Evolutionary conservation across 2,113 vertebrate species (phyloP).

Genomic region (Notiomystis cincta): DNA sequence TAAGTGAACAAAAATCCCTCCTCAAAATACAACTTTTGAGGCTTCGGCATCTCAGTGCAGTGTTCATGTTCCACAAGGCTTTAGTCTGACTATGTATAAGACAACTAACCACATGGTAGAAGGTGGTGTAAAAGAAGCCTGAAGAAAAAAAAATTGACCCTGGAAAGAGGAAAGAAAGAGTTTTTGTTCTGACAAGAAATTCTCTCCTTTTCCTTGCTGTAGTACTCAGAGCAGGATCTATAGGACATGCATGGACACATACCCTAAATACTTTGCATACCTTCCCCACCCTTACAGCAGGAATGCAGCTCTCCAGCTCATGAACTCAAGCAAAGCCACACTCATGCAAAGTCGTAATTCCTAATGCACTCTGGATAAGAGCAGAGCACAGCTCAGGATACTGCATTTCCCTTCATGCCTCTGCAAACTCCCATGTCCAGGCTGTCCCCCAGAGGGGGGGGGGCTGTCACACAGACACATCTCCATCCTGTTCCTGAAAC

Average conservation of each 20-base stretch:
- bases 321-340: neutral
- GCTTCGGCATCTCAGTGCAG: neutral
- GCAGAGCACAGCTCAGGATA: neutral
- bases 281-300: neutral
- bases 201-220: neutral
- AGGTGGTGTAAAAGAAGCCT: neutral
- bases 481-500: neutral
- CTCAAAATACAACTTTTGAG: neutral
- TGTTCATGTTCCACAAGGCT: neutral
- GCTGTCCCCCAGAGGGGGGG: neutral
- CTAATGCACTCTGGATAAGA: neutral
- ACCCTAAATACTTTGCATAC: conserved; percentile 26
- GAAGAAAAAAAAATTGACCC: neutral
- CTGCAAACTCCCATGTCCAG: neutral
- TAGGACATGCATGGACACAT: conserved; percentile 5
- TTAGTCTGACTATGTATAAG: neutral
- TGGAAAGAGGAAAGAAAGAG: neutral
- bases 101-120: neutral
- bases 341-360: neutral
- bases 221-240: neutral
- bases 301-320: neutral
- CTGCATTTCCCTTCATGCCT: neutral
- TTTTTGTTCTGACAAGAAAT: neutral
- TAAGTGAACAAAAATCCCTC: neutral
- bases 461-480: neutral